Percentiles rank a stretch among this genome's conserved stretches.
Conservation (phyloP, 2,888 invertebrate species). For the Hyalella azteca region DNA sequence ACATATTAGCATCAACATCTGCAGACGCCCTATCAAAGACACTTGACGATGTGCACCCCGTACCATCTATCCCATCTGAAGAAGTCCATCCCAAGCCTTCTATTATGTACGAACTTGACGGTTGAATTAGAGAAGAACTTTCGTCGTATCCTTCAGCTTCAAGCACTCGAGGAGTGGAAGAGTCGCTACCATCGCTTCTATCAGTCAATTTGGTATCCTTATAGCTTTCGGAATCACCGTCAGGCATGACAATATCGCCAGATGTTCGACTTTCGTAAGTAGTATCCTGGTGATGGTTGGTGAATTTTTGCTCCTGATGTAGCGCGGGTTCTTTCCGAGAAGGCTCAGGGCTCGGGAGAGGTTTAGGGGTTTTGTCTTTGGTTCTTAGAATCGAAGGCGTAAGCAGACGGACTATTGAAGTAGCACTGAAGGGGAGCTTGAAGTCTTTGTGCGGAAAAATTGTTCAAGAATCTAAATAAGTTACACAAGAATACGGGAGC, state of each 20-base stretch:
- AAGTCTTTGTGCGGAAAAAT: not conserved
- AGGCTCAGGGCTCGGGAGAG: not conserved
- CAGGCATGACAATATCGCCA: too few species aligned
- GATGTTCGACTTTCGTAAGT: too few species aligned
- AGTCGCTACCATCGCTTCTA: not conserved
- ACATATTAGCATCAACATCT: too few species aligned
- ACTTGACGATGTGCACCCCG: too few species aligned
- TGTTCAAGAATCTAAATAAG: too few species aligned
- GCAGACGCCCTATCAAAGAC: too few species aligned
- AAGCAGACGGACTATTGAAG: slow-evolving; percentile 13
- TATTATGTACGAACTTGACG: not conserved
- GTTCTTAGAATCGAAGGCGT: not conserved
- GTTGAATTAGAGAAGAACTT: not conserved
- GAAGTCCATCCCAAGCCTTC: not conserved
- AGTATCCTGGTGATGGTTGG: too few species aligned
- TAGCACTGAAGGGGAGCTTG: slow-evolving; percentile 19
- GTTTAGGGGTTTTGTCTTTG: not conserved
- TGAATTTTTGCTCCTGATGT: too few species aligned
- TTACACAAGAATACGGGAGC: too few species aligned
- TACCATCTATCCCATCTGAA: too few species aligned
- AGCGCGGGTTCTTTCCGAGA: too few species aligned
- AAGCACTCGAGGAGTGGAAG: not conserved
- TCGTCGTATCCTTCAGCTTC: not conserved
- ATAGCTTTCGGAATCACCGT: not conserved
- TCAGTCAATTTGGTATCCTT: not conserved